Evolutionary conservation across 2,888 invertebrate species (phyloP).

Genomic region (Miltochrista miniata): DNA sequence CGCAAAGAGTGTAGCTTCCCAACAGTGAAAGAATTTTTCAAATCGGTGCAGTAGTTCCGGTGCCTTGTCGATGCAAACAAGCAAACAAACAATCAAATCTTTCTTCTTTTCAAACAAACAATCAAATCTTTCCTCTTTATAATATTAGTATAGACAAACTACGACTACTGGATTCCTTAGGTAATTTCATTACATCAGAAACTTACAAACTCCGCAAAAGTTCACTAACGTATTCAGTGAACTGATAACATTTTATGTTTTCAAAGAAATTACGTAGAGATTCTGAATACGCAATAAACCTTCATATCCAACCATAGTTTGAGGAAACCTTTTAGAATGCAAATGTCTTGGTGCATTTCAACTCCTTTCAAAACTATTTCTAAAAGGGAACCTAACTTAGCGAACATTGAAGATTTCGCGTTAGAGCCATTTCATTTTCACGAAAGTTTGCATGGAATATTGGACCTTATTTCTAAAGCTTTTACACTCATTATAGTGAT

Average conservation of each 20-base stretch:
- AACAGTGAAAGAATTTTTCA: too few relatives aligned
- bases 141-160: too few relatives aligned
- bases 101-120: too few relatives aligned
- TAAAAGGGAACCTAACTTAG: constrained; percentile 61
- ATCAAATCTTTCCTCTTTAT: too few relatives aligned
- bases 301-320: constrained; percentile 55
- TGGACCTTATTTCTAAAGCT: constrained; percentile 43
- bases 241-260: constrained; percentile 52
- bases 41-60: too few relatives aligned
- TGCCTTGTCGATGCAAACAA: too few relatives aligned
- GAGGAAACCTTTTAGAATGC: constrained; percentile 68
- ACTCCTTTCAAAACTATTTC: constrained; percentile 71
- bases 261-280: constrained; percentile 43
- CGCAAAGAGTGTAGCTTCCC: too few relatives aligned
- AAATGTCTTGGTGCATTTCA: constrained; percentile 72
- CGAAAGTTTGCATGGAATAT: constrained; percentile 52
- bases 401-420: constrained; percentile 62
- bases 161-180: constrained; percentile 11
- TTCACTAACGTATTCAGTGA: constrained; percentile 34
- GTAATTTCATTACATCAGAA: constrained; percentile 15
- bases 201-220: constrained; percentile 39
- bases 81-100: too few relatives aligned
- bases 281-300: constrained; percentile 55
- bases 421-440: constrained; percentile 56
- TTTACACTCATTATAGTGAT: constrained; percentile 39